phyloP scores from a whole-genome alignment of 2,113 vertebrate species.

The Anarrhichthys ocellatus region DNA sequence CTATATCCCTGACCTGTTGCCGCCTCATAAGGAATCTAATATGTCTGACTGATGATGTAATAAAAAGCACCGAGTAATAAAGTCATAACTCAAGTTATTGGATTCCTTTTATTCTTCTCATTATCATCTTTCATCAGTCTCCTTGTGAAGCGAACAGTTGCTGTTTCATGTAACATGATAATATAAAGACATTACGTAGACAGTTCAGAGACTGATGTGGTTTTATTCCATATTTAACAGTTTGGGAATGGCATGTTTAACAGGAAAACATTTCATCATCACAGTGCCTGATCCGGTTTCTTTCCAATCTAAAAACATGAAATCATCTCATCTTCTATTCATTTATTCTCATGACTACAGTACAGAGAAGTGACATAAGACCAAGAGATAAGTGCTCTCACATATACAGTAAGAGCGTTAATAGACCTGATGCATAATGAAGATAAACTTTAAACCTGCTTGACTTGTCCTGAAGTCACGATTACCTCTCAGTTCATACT shows the following conservation, averaged over 20 bases:
- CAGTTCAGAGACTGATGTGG: neutral
- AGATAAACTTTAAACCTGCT: neutral
- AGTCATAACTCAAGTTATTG: neutral
- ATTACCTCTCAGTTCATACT: neutral
- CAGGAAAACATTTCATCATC: conserved; percentile 12
- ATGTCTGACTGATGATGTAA: neutral
- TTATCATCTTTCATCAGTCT: neutral
- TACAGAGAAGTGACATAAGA: conserved; percentile 11
- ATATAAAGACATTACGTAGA: neutral
- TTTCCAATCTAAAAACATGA: conserved; percentile 15
- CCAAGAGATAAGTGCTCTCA: neutral
- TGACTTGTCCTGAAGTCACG: neutral
- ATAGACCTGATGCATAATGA: conserved; percentile 38
- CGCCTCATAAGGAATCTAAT: neutral
- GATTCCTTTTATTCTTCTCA: neutral
- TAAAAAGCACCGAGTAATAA: neutral
- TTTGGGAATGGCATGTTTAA: neutral
- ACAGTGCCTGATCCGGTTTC: neutral
- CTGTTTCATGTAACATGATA: neutral
- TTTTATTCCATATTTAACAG: conserved; percentile 5
- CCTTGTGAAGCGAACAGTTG: neutral
- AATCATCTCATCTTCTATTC: neutral
- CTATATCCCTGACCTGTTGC: neutral
- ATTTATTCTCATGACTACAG: conserved; percentile 1
- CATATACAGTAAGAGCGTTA: neutral